These are phyloP conservation scores for Drosophila bifasciata DNA, from an alignment of 1,140 invertebrate genomes.

Conservation along the genomic window DNA sequence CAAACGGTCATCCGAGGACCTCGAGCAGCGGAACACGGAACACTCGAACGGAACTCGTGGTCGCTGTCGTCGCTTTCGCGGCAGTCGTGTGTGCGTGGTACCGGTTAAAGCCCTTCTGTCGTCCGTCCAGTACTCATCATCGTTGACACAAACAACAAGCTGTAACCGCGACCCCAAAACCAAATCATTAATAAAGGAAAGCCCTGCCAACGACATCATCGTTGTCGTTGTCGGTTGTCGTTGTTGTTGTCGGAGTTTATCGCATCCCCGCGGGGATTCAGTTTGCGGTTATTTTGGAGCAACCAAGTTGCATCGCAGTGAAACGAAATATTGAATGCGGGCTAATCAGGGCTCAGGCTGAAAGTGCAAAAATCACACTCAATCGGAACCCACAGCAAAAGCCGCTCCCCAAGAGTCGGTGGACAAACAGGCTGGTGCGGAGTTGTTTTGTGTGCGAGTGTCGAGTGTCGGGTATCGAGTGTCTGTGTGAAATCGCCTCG, in stretches of 20 bases:
- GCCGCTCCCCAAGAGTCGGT: not conserved
- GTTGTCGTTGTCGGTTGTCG: conserved; percentile 14
- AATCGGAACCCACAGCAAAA: too few relatives aligned
- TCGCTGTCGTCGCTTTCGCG: not conserved
- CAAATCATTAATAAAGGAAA: conserved; percentile 65
- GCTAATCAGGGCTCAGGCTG: conserved; percentile 35
- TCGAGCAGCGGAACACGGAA: conserved; percentile 20
- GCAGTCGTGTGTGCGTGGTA: conserved; percentile 14
- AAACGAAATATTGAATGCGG: conserved; percentile 28
- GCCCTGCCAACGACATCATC: conserved; percentile 45
- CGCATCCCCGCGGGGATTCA: too few relatives aligned
- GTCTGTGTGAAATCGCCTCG: conserved; percentile 44
- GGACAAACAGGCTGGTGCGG: conserved; percentile 13
- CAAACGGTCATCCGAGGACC: conserved; percentile 53
- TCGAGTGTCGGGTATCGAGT: too few relatives aligned
- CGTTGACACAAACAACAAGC: conserved; percentile 15
- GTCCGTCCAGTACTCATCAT: conserved; percentile 48
- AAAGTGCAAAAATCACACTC: too few relatives aligned
- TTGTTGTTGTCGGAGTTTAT: not conserved
- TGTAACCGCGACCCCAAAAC: conserved; percentile 37
- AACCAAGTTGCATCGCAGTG: conserved; percentile 10
- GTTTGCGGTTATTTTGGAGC: conserved; percentile 22
- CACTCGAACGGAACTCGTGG: not conserved
- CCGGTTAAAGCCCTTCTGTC: conserved; percentile 18
- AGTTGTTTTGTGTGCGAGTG: not conserved